Evolutionary conservation across 2,797 vertebrate species (phyloP).

Genomic region (Muscicapa striata): DNA sequence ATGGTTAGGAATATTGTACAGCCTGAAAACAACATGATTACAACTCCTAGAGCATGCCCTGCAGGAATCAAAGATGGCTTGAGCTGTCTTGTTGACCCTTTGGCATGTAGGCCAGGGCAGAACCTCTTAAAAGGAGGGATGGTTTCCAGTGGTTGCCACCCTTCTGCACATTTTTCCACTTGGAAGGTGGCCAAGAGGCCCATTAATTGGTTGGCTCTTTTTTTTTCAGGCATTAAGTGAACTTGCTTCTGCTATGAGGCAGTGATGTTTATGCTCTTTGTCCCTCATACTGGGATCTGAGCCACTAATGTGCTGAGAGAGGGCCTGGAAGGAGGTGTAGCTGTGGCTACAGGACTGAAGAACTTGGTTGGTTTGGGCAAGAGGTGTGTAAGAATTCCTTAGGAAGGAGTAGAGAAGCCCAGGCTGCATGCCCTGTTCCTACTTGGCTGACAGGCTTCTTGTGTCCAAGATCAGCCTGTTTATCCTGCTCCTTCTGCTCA

Average conservation of each 20-base stretch:
- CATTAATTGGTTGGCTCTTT: not conserved
- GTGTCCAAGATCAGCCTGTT: not conserved
- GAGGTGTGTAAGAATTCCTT: not conserved
- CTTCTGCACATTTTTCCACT: not conserved
- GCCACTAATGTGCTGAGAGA: not conserved
- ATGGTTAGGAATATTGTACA: not conserved
- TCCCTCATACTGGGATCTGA: not conserved
- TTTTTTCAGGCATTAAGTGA: not conserved
- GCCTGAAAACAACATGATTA: fast-evolving
- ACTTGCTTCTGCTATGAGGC: not conserved
- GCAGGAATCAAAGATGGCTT: not conserved
- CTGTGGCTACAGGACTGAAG: not conserved
- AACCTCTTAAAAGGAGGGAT: not conserved
- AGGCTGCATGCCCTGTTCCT: not conserved
- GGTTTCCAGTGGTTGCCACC: not conserved
- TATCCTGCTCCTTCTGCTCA: not conserved
- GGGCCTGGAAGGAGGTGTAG: not conserved
- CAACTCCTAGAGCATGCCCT: not conserved
- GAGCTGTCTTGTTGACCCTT: not conserved
- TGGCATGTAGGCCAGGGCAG: not conserved
- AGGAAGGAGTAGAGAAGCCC: not conserved
- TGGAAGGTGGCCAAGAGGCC: not conserved
- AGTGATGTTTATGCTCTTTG: not conserved
- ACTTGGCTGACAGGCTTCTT: not conserved
- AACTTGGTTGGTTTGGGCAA: not conserved